Percentiles rank a stretch among this genome's conserved stretches.
Evolutionary conservation across 2,797 vertebrate species (phyloP).

Genomic region (Chelon labrosus): DNA sequence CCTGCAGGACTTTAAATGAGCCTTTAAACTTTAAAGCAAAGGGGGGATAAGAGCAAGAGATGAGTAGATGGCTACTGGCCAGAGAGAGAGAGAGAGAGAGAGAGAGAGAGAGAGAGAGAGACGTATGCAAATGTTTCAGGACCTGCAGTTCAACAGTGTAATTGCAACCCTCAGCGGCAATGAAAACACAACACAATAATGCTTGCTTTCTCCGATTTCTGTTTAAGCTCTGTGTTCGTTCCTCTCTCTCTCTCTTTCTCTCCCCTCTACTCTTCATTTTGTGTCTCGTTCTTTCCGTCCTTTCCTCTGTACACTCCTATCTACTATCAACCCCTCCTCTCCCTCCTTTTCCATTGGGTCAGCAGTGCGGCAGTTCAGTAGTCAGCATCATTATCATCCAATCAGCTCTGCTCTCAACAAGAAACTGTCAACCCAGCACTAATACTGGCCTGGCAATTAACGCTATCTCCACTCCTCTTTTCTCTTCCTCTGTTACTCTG

Average conservation of each 20-base stretch:
- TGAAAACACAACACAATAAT: conserved; percentile 28
- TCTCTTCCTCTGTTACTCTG: conserved; percentile 32
- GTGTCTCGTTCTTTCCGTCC: conserved; percentile 40
- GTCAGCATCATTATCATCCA: conserved; percentile 83
- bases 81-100: too few species aligned
- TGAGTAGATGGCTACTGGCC: too few species aligned
- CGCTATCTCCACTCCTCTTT: conserved; percentile 56
- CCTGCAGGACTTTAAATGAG: too few species aligned
- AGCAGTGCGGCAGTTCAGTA: conserved; percentile 75
- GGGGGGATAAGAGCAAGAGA: too few species aligned
- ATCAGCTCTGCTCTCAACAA: conserved; percentile 73
- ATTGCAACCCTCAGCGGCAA: conserved; percentile 17
- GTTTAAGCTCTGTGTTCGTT: conserved; percentile 13
- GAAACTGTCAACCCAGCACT: conserved; percentile 82
- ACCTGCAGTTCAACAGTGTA: conserved; percentile 28
- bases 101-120: not conserved
- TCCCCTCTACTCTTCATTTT: conserved; percentile 30
- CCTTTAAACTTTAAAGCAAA: too few species aligned
- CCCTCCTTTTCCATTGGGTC: conserved; percentile 73
- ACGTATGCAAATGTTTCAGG: conserved; percentile 24
- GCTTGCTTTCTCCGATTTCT: conserved; percentile 31
- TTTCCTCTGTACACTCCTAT: conserved; percentile 24
- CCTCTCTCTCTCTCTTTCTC: conserved; percentile 16
- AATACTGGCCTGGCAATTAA: conserved; percentile 76
- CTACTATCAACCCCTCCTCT: conserved; percentile 47